Conservation (phyloP, 64 coral and sea anemone genomes). For the Hydrozoanthus tunicans region DNA sequence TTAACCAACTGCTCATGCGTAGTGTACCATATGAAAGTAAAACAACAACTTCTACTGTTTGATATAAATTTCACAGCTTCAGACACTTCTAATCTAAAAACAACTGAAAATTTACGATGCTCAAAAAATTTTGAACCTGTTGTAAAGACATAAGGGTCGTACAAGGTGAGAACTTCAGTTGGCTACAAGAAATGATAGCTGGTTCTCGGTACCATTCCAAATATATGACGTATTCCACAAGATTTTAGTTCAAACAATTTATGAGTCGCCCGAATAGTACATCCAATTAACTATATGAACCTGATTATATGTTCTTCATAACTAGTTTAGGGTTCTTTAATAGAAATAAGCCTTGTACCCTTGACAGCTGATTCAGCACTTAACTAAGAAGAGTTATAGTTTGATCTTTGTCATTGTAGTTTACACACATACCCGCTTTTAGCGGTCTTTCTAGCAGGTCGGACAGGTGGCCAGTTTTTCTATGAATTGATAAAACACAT, state of each 20-base stretch:
- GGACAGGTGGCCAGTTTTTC: too few relatives aligned
- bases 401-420: too few relatives aligned
- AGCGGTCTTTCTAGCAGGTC: too few relatives aligned
- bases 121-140: background rate
- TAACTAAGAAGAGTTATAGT: too few relatives aligned
- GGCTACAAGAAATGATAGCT: background rate
- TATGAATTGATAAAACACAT: too few relatives aligned
- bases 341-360: too few relatives aligned
- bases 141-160: background rate
- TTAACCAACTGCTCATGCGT: conserved; percentile 16
- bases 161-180: background rate
- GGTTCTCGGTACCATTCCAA: background rate
- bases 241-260: background rate
- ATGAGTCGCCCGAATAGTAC: background rate
- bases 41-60: background rate
- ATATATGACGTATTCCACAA: background rate
- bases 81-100: background rate
- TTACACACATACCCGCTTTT: too few relatives aligned
- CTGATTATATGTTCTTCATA: too few relatives aligned
- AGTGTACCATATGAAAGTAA: background rate
- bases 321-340: too few relatives aligned
- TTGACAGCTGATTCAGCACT: too few relatives aligned
- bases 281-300: too few relatives aligned
- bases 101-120: background rate
- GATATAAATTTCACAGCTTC: background rate